Conservation (phyloP, 2,113 vertebrate species). For the Vimba vimba region DNA sequence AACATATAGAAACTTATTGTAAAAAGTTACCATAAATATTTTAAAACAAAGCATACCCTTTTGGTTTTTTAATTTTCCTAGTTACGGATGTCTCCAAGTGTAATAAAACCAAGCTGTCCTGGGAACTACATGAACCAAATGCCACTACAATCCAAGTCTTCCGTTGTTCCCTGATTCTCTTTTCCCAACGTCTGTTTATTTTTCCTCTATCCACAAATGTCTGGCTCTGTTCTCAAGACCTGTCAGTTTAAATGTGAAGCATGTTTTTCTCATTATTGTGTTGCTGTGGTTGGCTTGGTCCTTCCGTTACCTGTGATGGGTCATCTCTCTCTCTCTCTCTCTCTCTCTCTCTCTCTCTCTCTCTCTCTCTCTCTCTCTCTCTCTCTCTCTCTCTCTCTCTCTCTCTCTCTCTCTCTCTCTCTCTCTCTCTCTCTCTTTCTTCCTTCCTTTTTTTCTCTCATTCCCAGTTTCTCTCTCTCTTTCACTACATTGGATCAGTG, state of each 20-base stretch:
- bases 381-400: conserved; percentile 6
- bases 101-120: conserved; percentile 56
- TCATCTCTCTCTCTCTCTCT: not conserved
- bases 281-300: conserved; percentile 30
- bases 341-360: not conserved
- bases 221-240: not conserved
- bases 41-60: conserved; percentile 48
- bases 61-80: conserved; percentile 50
- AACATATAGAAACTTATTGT: not conserved
- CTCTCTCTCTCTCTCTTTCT: no score
- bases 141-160: conserved; percentile 46
- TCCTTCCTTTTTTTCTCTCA: conserved; percentile 29
- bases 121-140: conserved; percentile 53
- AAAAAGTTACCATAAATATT: conserved; percentile 43
- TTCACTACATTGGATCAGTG: conserved; percentile 34
- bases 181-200: not conserved
- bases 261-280: conserved; percentile 16
- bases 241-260: not conserved
- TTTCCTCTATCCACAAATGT: not conserved
- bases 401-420: conserved; percentile 12
- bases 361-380: not conserved
- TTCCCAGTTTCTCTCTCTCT: conserved; percentile 30
- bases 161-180: conserved; percentile 49
- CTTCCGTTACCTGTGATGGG: conserved; percentile 14
- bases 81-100: conserved; percentile 54